phyloP scores from a whole-genome alignment of 2,113 vertebrate species.

The Lucifuga dentata region DNA sequence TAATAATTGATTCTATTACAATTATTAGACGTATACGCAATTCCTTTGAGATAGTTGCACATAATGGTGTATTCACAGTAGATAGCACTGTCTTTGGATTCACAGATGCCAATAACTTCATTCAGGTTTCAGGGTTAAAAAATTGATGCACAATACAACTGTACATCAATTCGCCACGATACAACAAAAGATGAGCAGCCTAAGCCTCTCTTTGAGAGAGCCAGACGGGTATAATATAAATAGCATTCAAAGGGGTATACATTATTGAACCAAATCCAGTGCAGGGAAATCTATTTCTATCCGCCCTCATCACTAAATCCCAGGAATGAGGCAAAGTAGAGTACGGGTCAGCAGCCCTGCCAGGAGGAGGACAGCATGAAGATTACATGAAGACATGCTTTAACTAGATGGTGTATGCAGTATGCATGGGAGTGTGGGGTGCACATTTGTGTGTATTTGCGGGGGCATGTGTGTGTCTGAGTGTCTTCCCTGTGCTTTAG shows the following conservation, averaged over 20 bases:
- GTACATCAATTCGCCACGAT: slow-evolving; percentile 39
- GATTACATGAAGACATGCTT: slow-evolving; percentile 40
- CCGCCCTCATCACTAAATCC: slow-evolving; percentile 47
- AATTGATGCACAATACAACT: slow-evolving; percentile 7
- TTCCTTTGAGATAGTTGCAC: background rate
- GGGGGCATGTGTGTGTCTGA: slow-evolving; percentile 3
- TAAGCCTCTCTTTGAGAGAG: slow-evolving; percentile 28
- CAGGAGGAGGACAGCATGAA: slow-evolving; percentile 41
- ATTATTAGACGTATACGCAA: background rate
- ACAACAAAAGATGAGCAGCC: slow-evolving; percentile 39
- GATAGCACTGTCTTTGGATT: slow-evolving; percentile 6
- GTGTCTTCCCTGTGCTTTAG: slow-evolving; percentile 23
- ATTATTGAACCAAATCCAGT: slow-evolving; percentile 71
- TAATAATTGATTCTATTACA: slow-evolving; percentile 44
- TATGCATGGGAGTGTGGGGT: background rate
- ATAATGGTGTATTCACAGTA: background rate
- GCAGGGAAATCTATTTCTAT: slow-evolving; percentile 59
- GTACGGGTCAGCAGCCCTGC: slow-evolving; percentile 45
- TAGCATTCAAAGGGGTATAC: slow-evolving; percentile 65
- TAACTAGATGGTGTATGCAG: background rate
- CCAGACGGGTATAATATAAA: slow-evolving; percentile 65
- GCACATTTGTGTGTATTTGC: background rate
- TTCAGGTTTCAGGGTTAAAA: slow-evolving; percentile 8
- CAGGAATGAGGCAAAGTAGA: slow-evolving; percentile 52
- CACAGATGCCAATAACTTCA: slow-evolving; percentile 10